phyloP scores from a whole-genome alignment of 1,140 invertebrate genomes.

The Rhopalosiphum padi region DNA sequence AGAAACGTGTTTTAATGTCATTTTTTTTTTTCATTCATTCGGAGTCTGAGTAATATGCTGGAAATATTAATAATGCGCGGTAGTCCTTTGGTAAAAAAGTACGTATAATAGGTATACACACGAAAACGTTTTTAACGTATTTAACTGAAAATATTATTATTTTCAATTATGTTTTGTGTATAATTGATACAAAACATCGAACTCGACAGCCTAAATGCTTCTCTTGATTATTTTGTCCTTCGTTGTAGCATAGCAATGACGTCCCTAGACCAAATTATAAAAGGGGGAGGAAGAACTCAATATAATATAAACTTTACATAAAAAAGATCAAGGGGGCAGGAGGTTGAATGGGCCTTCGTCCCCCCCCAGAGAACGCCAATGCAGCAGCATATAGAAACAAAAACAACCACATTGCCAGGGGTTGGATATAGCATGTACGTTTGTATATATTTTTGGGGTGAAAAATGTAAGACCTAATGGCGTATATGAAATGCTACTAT shows the following conservation, averaged over 20 bases:
- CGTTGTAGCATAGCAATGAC: neutral
- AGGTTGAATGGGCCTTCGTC: neutral
- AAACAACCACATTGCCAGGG: neutral
- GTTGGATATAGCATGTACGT: neutral
- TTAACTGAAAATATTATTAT: neutral
- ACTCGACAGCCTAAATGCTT: neutral
- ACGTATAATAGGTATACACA: neutral
- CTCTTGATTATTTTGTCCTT: neutral
- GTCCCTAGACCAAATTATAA: neutral
- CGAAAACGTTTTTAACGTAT: neutral
- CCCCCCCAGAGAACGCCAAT: neutral
- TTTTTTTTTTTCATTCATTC: constrained; percentile 29
- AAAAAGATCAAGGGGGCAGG: neutral
- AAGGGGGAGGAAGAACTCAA: neutral
- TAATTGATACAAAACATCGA: neutral
- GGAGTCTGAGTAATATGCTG: neutral
- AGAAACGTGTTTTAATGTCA: constrained; percentile 46
- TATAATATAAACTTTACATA: neutral
- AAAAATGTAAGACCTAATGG: constrained; percentile 41
- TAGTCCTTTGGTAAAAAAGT: constrained; percentile 10
- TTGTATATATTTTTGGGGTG: constrained; percentile 32
- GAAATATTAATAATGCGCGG: constrained; percentile 34
- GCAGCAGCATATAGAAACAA: neutral
- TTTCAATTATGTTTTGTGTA: neutral
- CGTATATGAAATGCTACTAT: constrained; percentile 37